Percentiles rank a stretch among this genome's conserved stretches.
phyloP scores from a whole-genome alignment of 2,888 invertebrate genomes.

The Hermaeophaga mercurialis region DNA sequence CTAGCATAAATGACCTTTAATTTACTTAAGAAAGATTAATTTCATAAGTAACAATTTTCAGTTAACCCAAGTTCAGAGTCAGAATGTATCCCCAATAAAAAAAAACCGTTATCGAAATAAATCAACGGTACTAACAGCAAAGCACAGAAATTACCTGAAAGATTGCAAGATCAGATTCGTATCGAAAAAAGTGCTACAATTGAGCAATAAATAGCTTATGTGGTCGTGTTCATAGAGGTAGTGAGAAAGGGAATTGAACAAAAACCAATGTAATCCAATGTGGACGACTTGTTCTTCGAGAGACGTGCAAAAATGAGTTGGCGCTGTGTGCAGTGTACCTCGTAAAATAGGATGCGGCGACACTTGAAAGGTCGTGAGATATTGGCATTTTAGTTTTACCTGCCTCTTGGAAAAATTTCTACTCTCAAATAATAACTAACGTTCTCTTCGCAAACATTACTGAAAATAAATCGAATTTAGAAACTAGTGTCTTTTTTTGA shows the following conservation, averaged over 20 bases:
- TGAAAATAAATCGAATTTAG: too few relatives aligned
- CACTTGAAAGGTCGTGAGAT: slow-evolving; percentile 9
- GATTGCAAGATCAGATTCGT: slow-evolving; percentile 46
- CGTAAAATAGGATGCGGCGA: slow-evolving; percentile 48
- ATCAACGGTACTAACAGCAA: slow-evolving; percentile 30
- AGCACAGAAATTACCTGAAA: slow-evolving; percentile 42
- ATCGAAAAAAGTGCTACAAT: slow-evolving; percentile 48
- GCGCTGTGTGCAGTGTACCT: slow-evolving; percentile 48
- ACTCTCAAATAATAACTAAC: too few relatives aligned
- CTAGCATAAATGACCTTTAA: too few relatives aligned
- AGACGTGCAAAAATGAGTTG: slow-evolving; percentile 52
- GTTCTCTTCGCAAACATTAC: too few relatives aligned
- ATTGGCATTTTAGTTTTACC: slow-evolving; percentile 6
- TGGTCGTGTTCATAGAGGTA: slow-evolving; percentile 46
- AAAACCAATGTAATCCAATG: slow-evolving; percentile 54
- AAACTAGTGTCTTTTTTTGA: too few relatives aligned
- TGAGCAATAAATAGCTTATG: slow-evolving; percentile 49
- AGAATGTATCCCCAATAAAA: too few relatives aligned
- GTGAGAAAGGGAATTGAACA: slow-evolving; percentile 44
- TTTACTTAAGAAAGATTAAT: too few relatives aligned
- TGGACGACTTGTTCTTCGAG: slow-evolving; percentile 49
- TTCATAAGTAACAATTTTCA: too few relatives aligned
- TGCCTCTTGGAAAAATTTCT: too few relatives aligned
- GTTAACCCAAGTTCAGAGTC: too few relatives aligned
- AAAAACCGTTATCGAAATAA: slow-evolving; percentile 23